Evolutionary conservation across 1,140 invertebrate genomes (phyloP).

Genomic region (Trinorchestia longiramus): DNA sequence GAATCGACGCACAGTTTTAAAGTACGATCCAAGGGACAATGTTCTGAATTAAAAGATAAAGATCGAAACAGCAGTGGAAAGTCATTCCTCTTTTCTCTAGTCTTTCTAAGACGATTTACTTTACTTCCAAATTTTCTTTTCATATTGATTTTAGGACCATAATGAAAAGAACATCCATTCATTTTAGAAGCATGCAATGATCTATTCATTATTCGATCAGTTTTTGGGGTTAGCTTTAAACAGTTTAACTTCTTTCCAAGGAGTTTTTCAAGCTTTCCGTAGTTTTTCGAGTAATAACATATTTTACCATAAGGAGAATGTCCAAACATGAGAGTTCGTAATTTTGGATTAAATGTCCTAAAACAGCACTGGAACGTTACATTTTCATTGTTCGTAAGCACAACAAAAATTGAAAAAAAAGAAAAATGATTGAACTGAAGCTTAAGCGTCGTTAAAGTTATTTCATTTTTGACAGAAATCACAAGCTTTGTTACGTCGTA

Average conservation of each 20-base stretch:
- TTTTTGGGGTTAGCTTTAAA: not conserved
- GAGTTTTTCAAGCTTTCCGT: not conserved
- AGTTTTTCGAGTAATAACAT: not conserved
- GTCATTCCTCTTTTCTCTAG: not conserved
- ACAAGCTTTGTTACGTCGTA: not conserved
- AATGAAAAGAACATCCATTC: not conserved
- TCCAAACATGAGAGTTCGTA: not conserved
- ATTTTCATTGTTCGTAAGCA: not conserved
- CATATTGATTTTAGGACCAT: not conserved
- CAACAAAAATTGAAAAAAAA: not conserved
- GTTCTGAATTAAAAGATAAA: not conserved
- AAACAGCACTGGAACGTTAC: not conserved
- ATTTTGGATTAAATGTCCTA: not conserved
- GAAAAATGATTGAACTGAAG: not conserved
- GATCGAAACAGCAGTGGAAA: not conserved
- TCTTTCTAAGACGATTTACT: not conserved
- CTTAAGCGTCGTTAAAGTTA: not conserved
- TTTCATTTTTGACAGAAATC: not conserved
- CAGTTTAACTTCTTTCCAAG: not conserved
- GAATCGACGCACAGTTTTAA: not conserved
- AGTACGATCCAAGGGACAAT: not conserved
- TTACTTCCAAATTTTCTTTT: not conserved
- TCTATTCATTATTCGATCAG: not conserved
- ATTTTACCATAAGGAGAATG: not conserved
- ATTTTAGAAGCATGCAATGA: not conserved